Conservation (phyloP, 2,797 vertebrate species). For the Telmatherina bonti region DNA sequence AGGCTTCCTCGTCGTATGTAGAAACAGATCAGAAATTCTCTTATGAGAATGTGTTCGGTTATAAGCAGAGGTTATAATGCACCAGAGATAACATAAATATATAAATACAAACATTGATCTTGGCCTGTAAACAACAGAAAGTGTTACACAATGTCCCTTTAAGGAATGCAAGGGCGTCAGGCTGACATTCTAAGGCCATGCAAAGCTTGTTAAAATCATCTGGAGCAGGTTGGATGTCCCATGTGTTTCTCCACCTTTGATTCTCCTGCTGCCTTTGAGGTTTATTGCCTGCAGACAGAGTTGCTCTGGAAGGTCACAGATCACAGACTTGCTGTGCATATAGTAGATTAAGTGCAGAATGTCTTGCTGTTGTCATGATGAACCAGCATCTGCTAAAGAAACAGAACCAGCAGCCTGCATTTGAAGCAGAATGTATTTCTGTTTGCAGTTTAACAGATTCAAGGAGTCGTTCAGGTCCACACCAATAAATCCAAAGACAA, state of each 20-base stretch:
- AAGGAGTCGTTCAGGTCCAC: slow-evolving; percentile 1
- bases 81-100: too few relatives aligned
- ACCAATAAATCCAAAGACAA: slow-evolving; percentile 6
- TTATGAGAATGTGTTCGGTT: too few relatives aligned
- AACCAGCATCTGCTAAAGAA: slow-evolving; percentile 17
- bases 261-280: slow-evolving; percentile 63
- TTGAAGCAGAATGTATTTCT: slow-evolving; percentile 12
- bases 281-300: slow-evolving; percentile 40
- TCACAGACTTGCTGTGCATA: neutral
- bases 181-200: neutral
- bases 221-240: slow-evolving; percentile 43
- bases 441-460: slow-evolving; percentile 18
- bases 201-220: slow-evolving; percentile 38
- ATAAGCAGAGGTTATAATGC: too few relatives aligned
- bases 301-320: slow-evolving; percentile 52
- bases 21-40: too few relatives aligned
- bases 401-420: slow-evolving; percentile 4
- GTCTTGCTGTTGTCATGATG: neutral
- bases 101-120: too few relatives aligned
- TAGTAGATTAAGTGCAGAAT: slow-evolving; percentile 1
- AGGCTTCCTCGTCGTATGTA: too few relatives aligned
- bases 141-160: too few relatives aligned
- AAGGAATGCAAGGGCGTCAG: slow-evolving; percentile 14
- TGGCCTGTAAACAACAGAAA: too few relatives aligned
- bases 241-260: slow-evolving; percentile 47